Base-by-base conservation (phyloP, 2,888 invertebrate species). In the Caenorhabditis plicata region DNA sequence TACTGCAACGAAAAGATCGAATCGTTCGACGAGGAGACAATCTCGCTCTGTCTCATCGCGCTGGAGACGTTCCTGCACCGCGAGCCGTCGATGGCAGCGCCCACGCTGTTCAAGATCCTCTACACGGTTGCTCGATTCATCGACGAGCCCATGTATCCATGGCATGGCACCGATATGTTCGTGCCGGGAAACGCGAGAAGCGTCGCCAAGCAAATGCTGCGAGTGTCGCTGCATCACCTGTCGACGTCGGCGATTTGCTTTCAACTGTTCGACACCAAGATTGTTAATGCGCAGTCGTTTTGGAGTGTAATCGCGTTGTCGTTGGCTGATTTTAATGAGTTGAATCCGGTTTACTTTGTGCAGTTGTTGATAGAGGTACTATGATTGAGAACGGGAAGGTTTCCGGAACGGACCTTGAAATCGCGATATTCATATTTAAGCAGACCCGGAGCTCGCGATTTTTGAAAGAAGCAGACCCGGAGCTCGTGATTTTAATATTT, bases 191-290 rank as follows among this genome's bases (percentile, higher is more conserved):
- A 93, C 80, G 91, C 91, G 3, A 88, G 91, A 64, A 92, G 92
- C 80, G 93, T 96, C 25, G 95, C 95, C 20, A 89, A 93, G 81
- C 98, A 98, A 84, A 94, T 96, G 84, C 85, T 98, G 57, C 87
- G 98, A 71, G 96, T 95, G 81, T 90, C 92, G 60, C 86, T 98
- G 48, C 96, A 98, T 81, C 79, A 96, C 83, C 85, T 98, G 48
- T 92, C 95, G 0, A 93, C 94, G 0, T 93, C 96, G 83, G 93
- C 94, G 66, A 90, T 98, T 60, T 96, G 96, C 82, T 86, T 91
- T 66, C 95, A 96, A 84, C 88, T 98, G 9, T 78, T 78, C 52
- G 76, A 77, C 49, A 66, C 71, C 8, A 50, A 54, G 13, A 62
- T 79, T 20, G 63, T 69, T 0, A 48, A 67, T 25, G 66, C 71